phyloP scores from a whole-genome alignment of 2,888 invertebrate species.

The Periphyllus acericola region DNA sequence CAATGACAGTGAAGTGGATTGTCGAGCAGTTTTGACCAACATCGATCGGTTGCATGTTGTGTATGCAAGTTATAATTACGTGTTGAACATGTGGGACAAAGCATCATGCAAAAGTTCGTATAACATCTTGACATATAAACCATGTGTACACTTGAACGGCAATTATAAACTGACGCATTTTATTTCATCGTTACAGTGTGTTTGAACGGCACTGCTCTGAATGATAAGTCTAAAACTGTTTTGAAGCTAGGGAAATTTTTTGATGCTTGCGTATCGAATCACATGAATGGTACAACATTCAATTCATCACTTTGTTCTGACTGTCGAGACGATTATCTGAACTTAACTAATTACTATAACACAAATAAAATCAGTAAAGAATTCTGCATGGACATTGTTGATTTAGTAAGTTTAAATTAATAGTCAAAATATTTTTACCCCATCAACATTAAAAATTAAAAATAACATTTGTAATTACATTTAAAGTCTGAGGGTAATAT shows the following conservation, averaged over 20 bases:
- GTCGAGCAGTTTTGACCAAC: slow-evolving; percentile 72
- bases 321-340: slow-evolving; percentile 71
- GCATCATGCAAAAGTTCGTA: slow-evolving; percentile 74
- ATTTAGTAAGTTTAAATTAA: slow-evolving; percentile 70
- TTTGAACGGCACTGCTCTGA: slow-evolving; percentile 67
- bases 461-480: no score
- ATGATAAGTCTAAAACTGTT: slow-evolving; percentile 69
- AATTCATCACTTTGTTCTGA: slow-evolving; percentile 68
- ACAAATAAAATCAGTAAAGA: slow-evolving; percentile 72
- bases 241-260: slow-evolving; percentile 56
- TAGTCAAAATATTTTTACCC: neutral
- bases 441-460: neutral
- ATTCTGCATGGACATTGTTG: slow-evolving; percentile 77
- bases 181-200: slow-evolving; percentile 69
- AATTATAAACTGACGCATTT: neutral
- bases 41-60: slow-evolving; percentile 75
- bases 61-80: slow-evolving; percentile 71
- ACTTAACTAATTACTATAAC: slow-evolving; percentile 72
- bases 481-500: neutral
- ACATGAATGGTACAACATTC: slow-evolving; percentile 67
- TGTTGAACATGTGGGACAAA: slow-evolving; percentile 72
- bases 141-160: neutral
- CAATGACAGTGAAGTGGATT: slow-evolving; percentile 70
- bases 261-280: slow-evolving; percentile 63
- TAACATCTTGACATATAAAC: slow-evolving; percentile 51